Evolutionary conservation across 2,888 invertebrate genomes (phyloP), one percentile per base, ranked within the genome.

Genomic region (Bimastos eiseni): DNA sequence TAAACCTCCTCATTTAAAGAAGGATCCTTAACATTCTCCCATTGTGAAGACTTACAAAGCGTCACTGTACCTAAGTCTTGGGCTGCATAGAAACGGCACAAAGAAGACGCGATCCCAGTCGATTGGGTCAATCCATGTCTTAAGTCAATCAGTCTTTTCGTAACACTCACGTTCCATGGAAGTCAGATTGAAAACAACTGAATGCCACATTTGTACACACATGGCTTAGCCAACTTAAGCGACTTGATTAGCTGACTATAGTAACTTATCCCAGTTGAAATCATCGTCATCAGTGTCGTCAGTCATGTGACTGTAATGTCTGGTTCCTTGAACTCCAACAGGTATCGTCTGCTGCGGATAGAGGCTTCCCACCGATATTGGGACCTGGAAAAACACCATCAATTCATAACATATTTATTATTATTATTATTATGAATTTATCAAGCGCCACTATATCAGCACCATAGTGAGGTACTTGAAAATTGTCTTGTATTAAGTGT

Each of bases 181-280:
- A 2, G 70, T 30, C 70, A 70, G 30, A n/a, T 70, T n/a, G 8
- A n/a, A n/a, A 30, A 8, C 70, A 70, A 55, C 55, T 55, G 24
- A 55, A 70, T 8, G 30, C 11, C 70, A 70, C n/a, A 70, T 70
- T 70, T 70, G 70, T 70, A 70, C 70, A 70, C 70, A n/a, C n/a
- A 8, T 70, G 17, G 70, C 70, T 70, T 8, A 15, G 19, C 49
- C 70, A n/a, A n/a, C 70, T 70, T 70, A n/a, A 70, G 6, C n/a
- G 11, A 70, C 70, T 70, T 70, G 13, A 17, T 70, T 70, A 70
- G 24, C 70, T 8, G 41, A 4, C 70, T 84, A 90, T 44, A 90
- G 83, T 33, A 90, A 21, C 38, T 44, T 90, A 41, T 90, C 90
- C 90, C 90, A 90, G 44, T 90, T 90, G 90, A 90, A 90, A 21